Percentiles rank a stretch among this genome's conserved stretches.
Conservation (phyloP, 1,140 invertebrate genomes). For the Rhysida immarginata region DNA sequence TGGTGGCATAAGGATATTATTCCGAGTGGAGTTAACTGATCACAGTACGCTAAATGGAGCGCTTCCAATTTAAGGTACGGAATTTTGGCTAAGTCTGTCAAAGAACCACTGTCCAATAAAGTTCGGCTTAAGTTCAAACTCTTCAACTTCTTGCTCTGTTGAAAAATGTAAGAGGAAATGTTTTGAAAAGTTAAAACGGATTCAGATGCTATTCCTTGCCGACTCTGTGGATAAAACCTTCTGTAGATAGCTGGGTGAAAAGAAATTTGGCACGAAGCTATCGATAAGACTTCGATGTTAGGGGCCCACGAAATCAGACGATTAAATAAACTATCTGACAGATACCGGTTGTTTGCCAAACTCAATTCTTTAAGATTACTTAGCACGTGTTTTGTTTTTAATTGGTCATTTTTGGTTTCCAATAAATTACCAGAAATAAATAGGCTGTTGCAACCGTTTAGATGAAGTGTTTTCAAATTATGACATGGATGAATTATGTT, state of each 20-base stretch:
- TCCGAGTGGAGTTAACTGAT: constrained; percentile 45
- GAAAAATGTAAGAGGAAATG: constrained; percentile 39
- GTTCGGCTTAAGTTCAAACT: constrained; percentile 46
- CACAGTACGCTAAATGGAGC: constrained; percentile 41
- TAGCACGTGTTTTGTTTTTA: constrained; percentile 34
- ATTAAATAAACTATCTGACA: constrained; percentile 51
- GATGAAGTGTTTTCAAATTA: constrained; percentile 39
- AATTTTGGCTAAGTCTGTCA: constrained; percentile 37
- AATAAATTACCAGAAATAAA: constrained; percentile 52
- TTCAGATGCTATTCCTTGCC: constrained; percentile 38
- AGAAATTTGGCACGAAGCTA: constrained; percentile 47
- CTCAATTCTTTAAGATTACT: constrained; percentile 40
- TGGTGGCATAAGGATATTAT: constrained; percentile 37
- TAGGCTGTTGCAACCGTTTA: constrained; percentile 46
- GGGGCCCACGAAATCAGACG: constrained; percentile 43
- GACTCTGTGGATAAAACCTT: constrained; percentile 42
- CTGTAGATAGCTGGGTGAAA: constrained; percentile 48
- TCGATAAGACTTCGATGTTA: constrained; percentile 39
- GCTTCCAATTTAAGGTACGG: constrained; percentile 37
- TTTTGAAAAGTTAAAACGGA: constrained; percentile 52
- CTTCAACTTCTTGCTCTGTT: constrained; percentile 38
- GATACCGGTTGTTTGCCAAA: constrained; percentile 46
- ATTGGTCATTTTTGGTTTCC: constrained; percentile 37
- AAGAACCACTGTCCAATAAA: constrained; percentile 42
- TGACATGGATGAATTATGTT: constrained; percentile 38